Conservation (phyloP, 2,888 invertebrate genomes). For the Latheticus oryzae region DNA sequence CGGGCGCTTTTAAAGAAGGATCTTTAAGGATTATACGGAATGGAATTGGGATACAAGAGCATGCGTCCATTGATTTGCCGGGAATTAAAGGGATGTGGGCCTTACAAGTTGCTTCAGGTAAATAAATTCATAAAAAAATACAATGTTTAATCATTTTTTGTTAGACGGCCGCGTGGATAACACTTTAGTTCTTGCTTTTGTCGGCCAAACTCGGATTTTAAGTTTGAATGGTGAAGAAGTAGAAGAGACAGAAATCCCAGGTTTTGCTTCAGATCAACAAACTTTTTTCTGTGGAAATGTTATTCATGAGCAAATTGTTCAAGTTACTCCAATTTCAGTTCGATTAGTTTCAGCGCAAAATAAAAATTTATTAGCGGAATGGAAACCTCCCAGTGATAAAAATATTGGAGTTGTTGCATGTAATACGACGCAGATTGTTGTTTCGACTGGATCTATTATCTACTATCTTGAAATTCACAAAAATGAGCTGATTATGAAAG, state of each 20-base stretch:
- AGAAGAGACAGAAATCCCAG: slow-evolving; percentile 94
- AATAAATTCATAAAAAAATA: slow-evolving; percentile 42
- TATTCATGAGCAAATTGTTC: slow-evolving; percentile 78
- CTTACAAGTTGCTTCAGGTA: slow-evolving; percentile 77
- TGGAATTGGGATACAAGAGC: slow-evolving; percentile 98
- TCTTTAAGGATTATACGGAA: slow-evolving; percentile 96
- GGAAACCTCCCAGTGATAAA: slow-evolving; percentile 77
- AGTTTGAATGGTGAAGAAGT: slow-evolving; percentile 95
- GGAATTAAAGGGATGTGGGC: slow-evolving; percentile 99
- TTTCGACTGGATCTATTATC: slow-evolving; percentile 89
- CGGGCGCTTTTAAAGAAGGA: slow-evolving; percentile 97
- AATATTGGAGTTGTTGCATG: slow-evolving; percentile 91
- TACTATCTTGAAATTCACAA: slow-evolving; percentile 82
- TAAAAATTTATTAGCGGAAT: slow-evolving; percentile 76
- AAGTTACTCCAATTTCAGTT: slow-evolving; percentile 77
- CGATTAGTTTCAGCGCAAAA: slow-evolving; percentile 77
- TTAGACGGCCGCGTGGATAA: slow-evolving; percentile 73
- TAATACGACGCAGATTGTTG: slow-evolving; percentile 79
- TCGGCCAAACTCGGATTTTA: slow-evolving; percentile 94
- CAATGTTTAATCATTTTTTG: background rate
- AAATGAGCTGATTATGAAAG: slow-evolving; percentile 73
- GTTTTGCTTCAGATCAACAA: slow-evolving; percentile 91
- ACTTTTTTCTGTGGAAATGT: slow-evolving; percentile 96
- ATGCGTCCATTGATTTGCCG: slow-evolving; percentile 95
- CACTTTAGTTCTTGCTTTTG: slow-evolving; percentile 93